Evolutionary conservation across 92 coral and sea anemone genomes (phyloP), one percentile per base, ranked within the genome.

Genomic region (Chrysogorgia sp.): DNA sequence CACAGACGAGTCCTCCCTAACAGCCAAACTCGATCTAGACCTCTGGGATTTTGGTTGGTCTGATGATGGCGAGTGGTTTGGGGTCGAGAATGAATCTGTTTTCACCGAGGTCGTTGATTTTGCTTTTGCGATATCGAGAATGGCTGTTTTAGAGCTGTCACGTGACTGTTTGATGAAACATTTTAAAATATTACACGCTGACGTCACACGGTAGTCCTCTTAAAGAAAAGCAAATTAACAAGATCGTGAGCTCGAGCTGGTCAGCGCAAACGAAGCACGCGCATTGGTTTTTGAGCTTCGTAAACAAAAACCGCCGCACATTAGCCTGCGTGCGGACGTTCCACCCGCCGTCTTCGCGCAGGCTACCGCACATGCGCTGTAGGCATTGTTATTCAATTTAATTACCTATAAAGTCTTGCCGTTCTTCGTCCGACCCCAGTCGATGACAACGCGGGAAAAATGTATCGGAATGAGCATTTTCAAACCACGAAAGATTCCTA

Each of bases 401-500:
- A 31, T 53, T 57, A 96, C 99, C 99, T 57, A 96, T 68, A 55
- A 92, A 96, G 40, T 90, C 97, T 83, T 86, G 79, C 77, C 86
- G 92, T 28, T 96, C 99, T 14, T 92, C 96, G 74, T 96, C 99
- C 7, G 88, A 88, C 22, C 97, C 99, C 41, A 96, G 88, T 49
- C 96, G 84, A 71, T 96, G 96, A 30, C 97, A 96, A 30, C 99
- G 87, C 61, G 99, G 99, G 77, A 96, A 96, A 71, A 96, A 96
- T 3, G 89, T 45, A 32, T 75, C 63, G 8, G 91, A 84, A 45
- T 90, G 90, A 5, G 90, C 96, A 10, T 92, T 96, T 79, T 96
- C 99, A 69, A 92, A 96, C 92, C 90, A 92, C 40, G 63, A 53
- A 40, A 96, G 75, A 49, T 90, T 90, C n/a, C 91, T 85, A 7